phyloP scores from a whole-genome alignment of 1,140 invertebrate species.

The Oncopeltus fasciatus region DNA sequence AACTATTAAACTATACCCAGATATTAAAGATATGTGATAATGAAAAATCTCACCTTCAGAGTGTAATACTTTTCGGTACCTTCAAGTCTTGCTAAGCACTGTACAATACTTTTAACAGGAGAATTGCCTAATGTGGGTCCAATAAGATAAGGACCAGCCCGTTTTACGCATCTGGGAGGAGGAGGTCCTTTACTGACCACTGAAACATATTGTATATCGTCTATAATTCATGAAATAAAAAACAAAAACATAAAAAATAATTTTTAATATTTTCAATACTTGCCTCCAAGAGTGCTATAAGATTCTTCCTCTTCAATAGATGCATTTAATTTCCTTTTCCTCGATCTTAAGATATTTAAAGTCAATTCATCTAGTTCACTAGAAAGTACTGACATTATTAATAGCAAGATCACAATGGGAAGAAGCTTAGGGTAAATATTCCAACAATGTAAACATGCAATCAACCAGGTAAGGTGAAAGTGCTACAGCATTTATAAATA shows the following conservation, averaged over 20 bases:
- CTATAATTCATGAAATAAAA: not conserved
- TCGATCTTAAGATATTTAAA: no score
- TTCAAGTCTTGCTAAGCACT: slow-evolving; percentile 58
- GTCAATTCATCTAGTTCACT: no score
- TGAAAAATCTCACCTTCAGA: slow-evolving; percentile 43
- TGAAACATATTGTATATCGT: not conserved
- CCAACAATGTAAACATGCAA: no score
- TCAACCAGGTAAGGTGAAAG: no score
- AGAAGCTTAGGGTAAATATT: no score
- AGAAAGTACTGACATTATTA: no score
- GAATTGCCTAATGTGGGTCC: slow-evolving; percentile 58
- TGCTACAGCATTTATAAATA: no score
- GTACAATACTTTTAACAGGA: slow-evolving; percentile 63
- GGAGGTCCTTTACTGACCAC: not conserved
- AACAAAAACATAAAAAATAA: not conserved
- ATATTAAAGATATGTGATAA: not conserved
- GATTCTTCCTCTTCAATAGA: not conserved
- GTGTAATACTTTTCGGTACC: slow-evolving; percentile 61
- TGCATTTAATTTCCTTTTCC: not conserved
- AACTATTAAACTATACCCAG: no score
- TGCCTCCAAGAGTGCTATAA: not conserved
- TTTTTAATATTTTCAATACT: not conserved
- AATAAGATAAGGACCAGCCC: slow-evolving; percentile 54
- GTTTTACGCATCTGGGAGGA: slow-evolving; percentile 30
- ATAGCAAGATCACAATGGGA: no score